These are phyloP conservation scores for Agrenia bidenticulata DNA, from an alignment of 2,888 invertebrate species.

Conservation along the genomic window DNA sequence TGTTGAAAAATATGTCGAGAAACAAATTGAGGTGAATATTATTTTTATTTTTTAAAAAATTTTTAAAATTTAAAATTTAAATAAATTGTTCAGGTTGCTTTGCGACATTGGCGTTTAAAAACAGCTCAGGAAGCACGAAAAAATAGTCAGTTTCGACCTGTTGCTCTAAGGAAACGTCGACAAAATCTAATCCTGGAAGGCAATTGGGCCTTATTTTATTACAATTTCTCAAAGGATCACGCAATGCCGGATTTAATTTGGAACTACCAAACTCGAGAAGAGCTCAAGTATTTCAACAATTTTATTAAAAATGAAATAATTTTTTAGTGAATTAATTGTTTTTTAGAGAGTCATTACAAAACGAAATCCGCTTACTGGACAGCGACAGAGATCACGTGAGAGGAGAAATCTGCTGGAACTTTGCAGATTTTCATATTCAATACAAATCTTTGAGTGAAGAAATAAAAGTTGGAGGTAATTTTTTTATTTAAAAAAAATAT, in stretches of 20 bases:
- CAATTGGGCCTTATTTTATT: slow-evolving; percentile 93
- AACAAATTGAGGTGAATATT: slow-evolving; percentile 72
- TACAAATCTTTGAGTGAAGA: slow-evolving; percentile 94
- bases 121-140: slow-evolving; percentile 59
- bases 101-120: slow-evolving; percentile 68
- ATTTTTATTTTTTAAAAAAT: slow-evolving; percentile 18
- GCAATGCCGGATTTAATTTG: slow-evolving; percentile 95
- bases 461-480: slow-evolving; percentile 83
- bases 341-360: slow-evolving; percentile 75
- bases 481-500: slow-evolving; percentile 2
- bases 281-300: slow-evolving; percentile 58
- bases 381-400: slow-evolving; percentile 78
- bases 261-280: slow-evolving; percentile 78
- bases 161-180: slow-evolving; percentile 84
- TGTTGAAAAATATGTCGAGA: slow-evolving; percentile 70
- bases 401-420: slow-evolving; percentile 94
- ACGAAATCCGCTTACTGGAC: slow-evolving; percentile 85
- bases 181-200: slow-evolving; percentile 82
- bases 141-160: slow-evolving; percentile 71
- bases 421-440: slow-evolving; percentile 91
- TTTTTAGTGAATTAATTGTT: slow-evolving; percentile 14
- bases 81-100: slow-evolving; percentile 58
- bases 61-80: background rate
- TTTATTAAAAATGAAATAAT: slow-evolving; percentile 8
- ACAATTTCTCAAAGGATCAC: slow-evolving; percentile 91